phyloP scores from a whole-genome alignment of 2,797 vertebrate species.

The Cossypha niveicapilla region DNA sequence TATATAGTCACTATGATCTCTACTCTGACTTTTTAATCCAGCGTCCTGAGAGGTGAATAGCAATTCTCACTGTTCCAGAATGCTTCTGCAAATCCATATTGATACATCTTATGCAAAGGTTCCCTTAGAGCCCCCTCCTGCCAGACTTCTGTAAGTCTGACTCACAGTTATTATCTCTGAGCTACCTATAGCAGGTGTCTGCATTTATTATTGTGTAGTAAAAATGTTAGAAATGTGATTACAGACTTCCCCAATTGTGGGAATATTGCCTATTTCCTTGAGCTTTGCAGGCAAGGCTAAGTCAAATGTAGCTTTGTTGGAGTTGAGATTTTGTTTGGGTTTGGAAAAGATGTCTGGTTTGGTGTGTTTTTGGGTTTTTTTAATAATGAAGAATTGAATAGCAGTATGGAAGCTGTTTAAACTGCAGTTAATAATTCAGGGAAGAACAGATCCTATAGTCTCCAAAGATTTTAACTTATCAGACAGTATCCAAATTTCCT shows the following conservation, averaged over 20 bases:
- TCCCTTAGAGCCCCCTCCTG: not conserved
- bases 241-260: accelerated
- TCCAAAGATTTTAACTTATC: not conserved
- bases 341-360: not conserved
- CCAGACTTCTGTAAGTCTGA: not conserved
- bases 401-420: not conserved
- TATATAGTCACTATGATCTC: not conserved
- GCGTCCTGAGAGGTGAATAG: not conserved
- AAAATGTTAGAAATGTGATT: not conserved
- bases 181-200: not conserved
- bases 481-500: not conserved
- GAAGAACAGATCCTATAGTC: not conserved
- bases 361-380: not conserved
- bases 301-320: not conserved
- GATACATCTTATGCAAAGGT: not conserved
- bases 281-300: not conserved
- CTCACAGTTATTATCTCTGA: not conserved
- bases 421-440: not conserved
- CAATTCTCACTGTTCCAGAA: not conserved
- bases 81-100: not conserved
- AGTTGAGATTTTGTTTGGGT: not conserved
- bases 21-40: not conserved
- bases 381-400: not conserved
- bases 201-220: not conserved
- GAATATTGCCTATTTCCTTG: not conserved